A percentile compares a stretch with the other conserved stretches of the same genome.
phyloP scores from a whole-genome alignment of 2,888 invertebrate species.

The Cyaniris semiargus region DNA sequence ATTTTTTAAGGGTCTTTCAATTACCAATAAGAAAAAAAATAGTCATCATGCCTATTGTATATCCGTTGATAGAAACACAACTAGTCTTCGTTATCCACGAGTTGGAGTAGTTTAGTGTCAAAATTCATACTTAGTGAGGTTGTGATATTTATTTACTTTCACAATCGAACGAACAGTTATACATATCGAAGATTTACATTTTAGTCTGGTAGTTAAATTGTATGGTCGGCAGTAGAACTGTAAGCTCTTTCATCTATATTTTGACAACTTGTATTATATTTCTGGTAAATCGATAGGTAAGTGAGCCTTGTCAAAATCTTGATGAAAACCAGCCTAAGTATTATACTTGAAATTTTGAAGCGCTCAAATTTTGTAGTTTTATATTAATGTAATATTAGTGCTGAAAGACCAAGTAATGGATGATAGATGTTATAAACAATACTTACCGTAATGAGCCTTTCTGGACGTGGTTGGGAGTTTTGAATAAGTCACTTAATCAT shows the following conservation, averaged over 20 bases:
- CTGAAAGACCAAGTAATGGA: conserved; percentile 54
- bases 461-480: background rate
- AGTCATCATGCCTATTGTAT: too few species aligned
- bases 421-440: conserved; percentile 13
- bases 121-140: conserved; percentile 53
- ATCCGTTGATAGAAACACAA: conserved; percentile 31
- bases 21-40: too few species aligned
- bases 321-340: conserved; percentile 23
- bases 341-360: conserved; percentile 50
- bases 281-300: background rate
- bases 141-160: conserved; percentile 59
- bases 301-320: background rate
- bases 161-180: conserved; percentile 52
- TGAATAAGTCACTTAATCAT: background rate
- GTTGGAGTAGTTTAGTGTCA: conserved; percentile 41
- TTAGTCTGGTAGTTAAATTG: conserved; percentile 45
- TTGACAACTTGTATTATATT: conserved; percentile 13
- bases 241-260: conserved; percentile 5
- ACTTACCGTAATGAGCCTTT: conserved; percentile 16
- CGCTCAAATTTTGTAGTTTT: conserved; percentile 70
- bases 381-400: conserved; percentile 45
- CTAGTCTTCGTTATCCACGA: conserved; percentile 36
- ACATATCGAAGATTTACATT: conserved; percentile 65
- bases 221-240: conserved; percentile 36
- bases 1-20: too few species aligned